Base-by-base conservation (phyloP, 92 coral and sea anemone species). In the Chrysogorgia sp. region DNA sequence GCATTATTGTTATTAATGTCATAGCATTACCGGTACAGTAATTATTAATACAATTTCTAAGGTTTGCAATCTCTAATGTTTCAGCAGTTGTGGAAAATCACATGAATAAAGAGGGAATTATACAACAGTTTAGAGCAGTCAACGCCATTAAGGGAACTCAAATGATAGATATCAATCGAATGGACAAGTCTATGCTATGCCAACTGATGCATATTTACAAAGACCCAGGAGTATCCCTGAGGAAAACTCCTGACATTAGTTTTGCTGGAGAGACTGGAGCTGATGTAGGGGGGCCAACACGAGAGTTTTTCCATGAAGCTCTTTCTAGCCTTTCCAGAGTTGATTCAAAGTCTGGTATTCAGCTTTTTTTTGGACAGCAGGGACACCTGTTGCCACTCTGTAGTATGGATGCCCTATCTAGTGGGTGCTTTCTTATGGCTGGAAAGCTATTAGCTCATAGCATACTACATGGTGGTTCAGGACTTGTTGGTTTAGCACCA, bases 391-490 rank as follows among this genome's bases (percentile, higher is more conserved):
- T 37, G 12, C 43, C 43, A 34, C 48, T 50, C 32, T 58, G 62
- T 43, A 47, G 56, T 15, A 50, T 82, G 34, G 81, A 82, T 82
- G 86, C 81, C 31, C 31, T 72, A 0, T 19, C 63, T 12, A 35
- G 62, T 26, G 86, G 72, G 0, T 82, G 86, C 43, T 82, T 71
- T 26, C 10, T 28, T 21, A 82, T 60, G 86, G 81, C 47, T 31
- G 86, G 86, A 1, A 82, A 82, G 58, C 64, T 82, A 14, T 60
- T 82, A 24, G 81, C 81, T 14, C 81, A 82, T 20, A 82, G 86
- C 58, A 56, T 82, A n/a, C 67, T 82, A 28, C 86, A 82, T 68
- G 86, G 69, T 60, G 86, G 86, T 20, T 45, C 74, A 10, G 86
- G 86, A 6, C 58, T 82, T 20, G 15, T 41, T 40, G 86, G 81